phyloP scores from a whole-genome alignment of 2,113 vertebrate genomes.

The Bettongia penicillata region DNA sequence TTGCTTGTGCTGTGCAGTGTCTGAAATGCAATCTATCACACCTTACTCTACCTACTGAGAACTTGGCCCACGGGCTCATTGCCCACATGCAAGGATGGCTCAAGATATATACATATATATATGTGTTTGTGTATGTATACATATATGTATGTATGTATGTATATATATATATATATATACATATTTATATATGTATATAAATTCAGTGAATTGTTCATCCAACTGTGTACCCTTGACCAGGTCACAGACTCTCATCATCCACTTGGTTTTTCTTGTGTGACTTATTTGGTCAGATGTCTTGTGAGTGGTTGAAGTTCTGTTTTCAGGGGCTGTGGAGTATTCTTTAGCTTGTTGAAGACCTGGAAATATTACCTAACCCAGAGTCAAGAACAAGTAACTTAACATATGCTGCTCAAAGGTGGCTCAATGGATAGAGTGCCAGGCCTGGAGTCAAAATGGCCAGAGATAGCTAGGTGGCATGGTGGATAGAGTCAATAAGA shows the following conservation, averaged over 20 bases:
- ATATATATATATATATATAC: no score
- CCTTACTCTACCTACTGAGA: background rate
- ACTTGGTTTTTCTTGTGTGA: background rate
- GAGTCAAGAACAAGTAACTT: background rate
- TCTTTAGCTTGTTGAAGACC: background rate
- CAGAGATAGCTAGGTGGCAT: no score
- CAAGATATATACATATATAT: background rate
- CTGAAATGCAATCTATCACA: background rate
- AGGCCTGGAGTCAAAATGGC: background rate
- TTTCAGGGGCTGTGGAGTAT: background rate
- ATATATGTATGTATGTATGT: no score
- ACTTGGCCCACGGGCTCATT: background rate
- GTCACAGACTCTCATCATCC: background rate
- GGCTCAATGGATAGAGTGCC: background rate
- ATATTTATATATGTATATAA: background rate
- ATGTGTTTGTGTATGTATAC: no score
- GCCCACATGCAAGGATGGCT: background rate
- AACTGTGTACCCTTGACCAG: background rate
- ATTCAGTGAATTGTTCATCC: background rate
- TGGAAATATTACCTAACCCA: background rate
- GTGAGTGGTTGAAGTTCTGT: background rate
- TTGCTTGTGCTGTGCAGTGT: background rate
- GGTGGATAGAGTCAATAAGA: background rate
- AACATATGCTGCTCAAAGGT: background rate
- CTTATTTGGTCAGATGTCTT: background rate